phyloP scores from a whole-genome alignment of 2,113 vertebrate species.

The Sinocyclocheilus grahami region DNA sequence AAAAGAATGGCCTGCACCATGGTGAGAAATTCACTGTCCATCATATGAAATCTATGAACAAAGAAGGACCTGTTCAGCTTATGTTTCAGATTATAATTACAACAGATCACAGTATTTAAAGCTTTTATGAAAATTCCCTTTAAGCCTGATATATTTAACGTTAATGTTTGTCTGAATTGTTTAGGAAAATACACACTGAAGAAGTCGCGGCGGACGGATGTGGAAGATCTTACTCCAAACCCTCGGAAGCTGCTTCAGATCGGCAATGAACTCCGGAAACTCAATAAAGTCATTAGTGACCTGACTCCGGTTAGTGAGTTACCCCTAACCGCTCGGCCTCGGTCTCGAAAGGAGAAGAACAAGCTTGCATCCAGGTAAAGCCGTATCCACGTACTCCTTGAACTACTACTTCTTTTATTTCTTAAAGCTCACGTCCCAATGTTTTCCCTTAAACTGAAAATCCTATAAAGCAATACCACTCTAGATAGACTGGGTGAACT shows the following conservation, averaged over 20 bases:
- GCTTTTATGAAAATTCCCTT: no score
- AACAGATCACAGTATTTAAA: no score
- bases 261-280: conserved; percentile 91
- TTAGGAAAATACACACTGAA: conserved; percentile 94
- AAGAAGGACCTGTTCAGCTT: neutral
- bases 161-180: conserved; percentile 8
- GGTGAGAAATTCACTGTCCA: conserved; percentile 70
- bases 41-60: no score
- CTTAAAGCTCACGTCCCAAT: neutral
- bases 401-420: neutral
- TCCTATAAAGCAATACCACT: neutral
- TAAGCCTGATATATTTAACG: neutral
- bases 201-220: conserved; percentile 95
- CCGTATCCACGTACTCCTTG: no score
- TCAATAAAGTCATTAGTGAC: conserved; percentile 98
- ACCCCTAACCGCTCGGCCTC: conserved; percentile 90
- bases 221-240: conserved; percentile 97
- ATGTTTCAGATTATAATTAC: neutral
- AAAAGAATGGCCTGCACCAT: conserved; percentile 93
- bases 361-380: conserved; percentile 94
- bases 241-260: conserved; percentile 96
- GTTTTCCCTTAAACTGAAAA: neutral
- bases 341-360: conserved; percentile 98
- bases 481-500: neutral
- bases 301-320: conserved; percentile 96